Evolutionary conservation across 2,797 vertebrate genomes (phyloP), one percentile per base, ranked within the genome.

Genomic region (Danio tinwini): DNA sequence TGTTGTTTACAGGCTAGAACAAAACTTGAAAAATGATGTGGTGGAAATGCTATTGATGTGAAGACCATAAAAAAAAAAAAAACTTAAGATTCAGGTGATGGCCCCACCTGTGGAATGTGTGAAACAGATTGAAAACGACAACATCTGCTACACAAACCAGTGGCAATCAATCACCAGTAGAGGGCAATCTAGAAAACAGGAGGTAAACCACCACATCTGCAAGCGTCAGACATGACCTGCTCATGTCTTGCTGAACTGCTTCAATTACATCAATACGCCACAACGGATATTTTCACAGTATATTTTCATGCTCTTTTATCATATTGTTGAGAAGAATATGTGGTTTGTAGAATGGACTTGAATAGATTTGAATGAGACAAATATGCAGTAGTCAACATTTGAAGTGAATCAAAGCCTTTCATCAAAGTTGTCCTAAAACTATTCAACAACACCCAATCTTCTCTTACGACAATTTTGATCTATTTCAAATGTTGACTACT

Each of bases 151-250:
- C 58, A 29, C n/a, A 70, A 56, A 53, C 64, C 55, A 62, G 21
- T 72, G 70, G 63, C 44, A 50, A 74, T 61, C 59, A 68, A 59
- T 49, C 69, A 62, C 79, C 83, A 79, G 62, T 59, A 86, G 83
- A 77, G 76, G 78, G 81, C 76, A 65, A 61, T 80, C 62, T 73
- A 70, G 58, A 72, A 58, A 79, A 37, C 40, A 49, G 12, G 49
- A 77, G 59, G 44, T 61, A 61, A 76, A 47, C 45, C 16, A 58
- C 29, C 61, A 37, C 39, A 70, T 61, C 58, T 81, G 59, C 81
- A 45, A 62, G n/a, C 13, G 4, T 64, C 42, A 70, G 40, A 75
- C 29, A 63, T 62, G 21, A 65, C 3, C 39, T 16, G 14, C 10
- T 29, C 39, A 39, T n/a, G 59, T 65, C 19, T 76, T 21, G 67